Evolutionary conservation across 2,888 invertebrate species (phyloP).

Genomic region (Caenorhabditis angaria): DNA sequence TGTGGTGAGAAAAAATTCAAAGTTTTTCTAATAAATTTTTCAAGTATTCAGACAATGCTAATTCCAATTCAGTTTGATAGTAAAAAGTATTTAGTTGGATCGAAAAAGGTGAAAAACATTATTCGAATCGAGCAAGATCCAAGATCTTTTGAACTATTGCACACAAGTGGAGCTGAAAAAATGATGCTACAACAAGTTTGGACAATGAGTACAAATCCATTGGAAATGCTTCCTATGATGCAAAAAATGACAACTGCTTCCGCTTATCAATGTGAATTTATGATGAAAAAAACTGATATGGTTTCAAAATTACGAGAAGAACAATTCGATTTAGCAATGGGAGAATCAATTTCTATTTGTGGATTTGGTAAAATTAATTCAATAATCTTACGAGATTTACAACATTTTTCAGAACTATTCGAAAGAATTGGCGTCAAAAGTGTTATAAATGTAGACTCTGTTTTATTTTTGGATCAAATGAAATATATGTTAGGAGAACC

Average conservation of each 20-base stretch:
- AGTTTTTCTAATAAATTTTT: neutral
- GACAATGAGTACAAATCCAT: slow-evolving; percentile 18
- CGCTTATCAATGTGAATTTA: slow-evolving; percentile 7
- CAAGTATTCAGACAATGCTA: slow-evolving; percentile 25
- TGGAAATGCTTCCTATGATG: slow-evolving; percentile 10
- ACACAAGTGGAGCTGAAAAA: slow-evolving; percentile 6
- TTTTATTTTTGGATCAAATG: slow-evolving; percentile 14
- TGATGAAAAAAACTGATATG: slow-evolving; percentile 17
- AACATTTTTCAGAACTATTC: slow-evolving; percentile 27
- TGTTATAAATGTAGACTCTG: slow-evolving; percentile 24
- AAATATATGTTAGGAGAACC: slow-evolving; percentile 29
- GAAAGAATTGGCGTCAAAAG: slow-evolving; percentile 27
- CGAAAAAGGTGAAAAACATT: slow-evolving; percentile 34
- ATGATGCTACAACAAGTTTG: slow-evolving; percentile 21
- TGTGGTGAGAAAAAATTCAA: slow-evolving; percentile 28
- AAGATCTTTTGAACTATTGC: neutral
- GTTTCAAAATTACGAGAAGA: slow-evolving; percentile 14
- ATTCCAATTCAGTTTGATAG: slow-evolving; percentile 21
- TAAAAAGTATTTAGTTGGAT: slow-evolving; percentile 31
- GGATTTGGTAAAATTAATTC: slow-evolving; percentile 26
- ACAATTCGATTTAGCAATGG: slow-evolving; percentile 31
- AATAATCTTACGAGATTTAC: too few species aligned
- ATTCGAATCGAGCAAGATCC: slow-evolving; percentile 24
- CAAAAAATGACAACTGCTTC: neutral
- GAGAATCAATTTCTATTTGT: slow-evolving; percentile 18